Conservation (phyloP, 92 coral and sea anemone genomes). For the Parazoanthus atlanticus region DNA sequence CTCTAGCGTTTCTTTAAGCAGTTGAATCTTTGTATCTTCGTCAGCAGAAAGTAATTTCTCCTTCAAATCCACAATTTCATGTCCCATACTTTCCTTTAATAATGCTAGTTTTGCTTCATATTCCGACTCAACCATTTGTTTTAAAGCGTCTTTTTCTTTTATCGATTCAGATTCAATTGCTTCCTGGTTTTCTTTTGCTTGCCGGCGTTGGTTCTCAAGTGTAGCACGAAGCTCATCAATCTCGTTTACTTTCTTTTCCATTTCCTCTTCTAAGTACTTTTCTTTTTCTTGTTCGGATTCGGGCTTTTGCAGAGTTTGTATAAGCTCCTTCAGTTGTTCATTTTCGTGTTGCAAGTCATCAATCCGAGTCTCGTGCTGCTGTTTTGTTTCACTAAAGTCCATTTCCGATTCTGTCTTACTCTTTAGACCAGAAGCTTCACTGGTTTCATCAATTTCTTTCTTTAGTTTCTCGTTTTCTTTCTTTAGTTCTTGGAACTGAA, state of each 20-base stretch:
- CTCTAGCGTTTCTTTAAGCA: conserved; percentile 68
- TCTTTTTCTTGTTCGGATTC: conserved; percentile 54
- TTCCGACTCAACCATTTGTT: conserved; percentile 25
- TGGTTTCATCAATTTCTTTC: conserved; percentile 6
- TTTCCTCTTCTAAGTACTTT: conserved; percentile 67
- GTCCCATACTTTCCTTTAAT: conserved; percentile 60
- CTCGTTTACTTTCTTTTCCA: conserved; percentile 77
- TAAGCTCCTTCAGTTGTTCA: conserved; percentile 28
- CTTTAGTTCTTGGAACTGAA: conserved; percentile 54
- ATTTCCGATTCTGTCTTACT: conserved; percentile 59
- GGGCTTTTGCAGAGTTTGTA: conserved; percentile 29
- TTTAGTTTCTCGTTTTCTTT: conserved; percentile 32
- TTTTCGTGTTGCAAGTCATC: conserved; percentile 40
- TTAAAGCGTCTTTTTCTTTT: conserved; percentile 26
- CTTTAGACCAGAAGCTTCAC: conserved; percentile 18
- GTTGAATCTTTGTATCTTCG: conserved; percentile 65
- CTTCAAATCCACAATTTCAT: conserved; percentile 70
- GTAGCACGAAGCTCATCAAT: conserved; percentile 60
- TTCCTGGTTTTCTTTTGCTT: conserved; percentile 55
- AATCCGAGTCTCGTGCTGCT: conserved; percentile 72
- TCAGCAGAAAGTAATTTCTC: conserved; percentile 71
- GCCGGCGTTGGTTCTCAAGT: conserved; percentile 69
- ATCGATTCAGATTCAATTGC: conserved; percentile 31
- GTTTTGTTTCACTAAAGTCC: conserved; percentile 72
- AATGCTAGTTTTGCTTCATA: conserved; percentile 52